phyloP scores from a whole-genome alignment of 1,140 invertebrate genomes.

The Anagrus nilaparvatae region DNA sequence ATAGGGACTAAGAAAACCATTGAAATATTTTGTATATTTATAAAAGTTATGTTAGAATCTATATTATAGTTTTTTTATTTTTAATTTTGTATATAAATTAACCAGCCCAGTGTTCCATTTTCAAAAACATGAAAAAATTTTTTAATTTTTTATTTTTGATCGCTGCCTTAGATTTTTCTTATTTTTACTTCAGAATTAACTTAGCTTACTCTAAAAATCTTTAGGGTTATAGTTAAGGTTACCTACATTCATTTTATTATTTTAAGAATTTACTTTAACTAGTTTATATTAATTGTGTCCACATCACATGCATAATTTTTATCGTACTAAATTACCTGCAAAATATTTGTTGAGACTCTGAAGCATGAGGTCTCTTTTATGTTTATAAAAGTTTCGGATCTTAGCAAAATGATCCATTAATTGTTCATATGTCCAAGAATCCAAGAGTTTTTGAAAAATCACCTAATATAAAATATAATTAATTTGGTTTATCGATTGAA shows the following conservation, averaged over 20 bases:
- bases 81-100: no score
- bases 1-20: no score
- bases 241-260: not conserved
- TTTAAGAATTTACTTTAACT: not conserved
- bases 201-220: no score
- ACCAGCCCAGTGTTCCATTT: no score
- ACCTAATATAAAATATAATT: slow-evolving; percentile 29
- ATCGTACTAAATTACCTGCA: slow-evolving; percentile 29
- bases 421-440: slow-evolving; percentile 39
- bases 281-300: not conserved
- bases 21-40: no score
- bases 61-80: no score
- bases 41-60: no score
- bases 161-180: no score
- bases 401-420: slow-evolving; percentile 40
- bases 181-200: no score
- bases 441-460: slow-evolving; percentile 39
- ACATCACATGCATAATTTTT: slow-evolving; percentile 1
- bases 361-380: slow-evolving; percentile 42
- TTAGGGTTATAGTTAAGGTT: no score
- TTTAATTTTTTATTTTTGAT: no score
- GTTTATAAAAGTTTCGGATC: slow-evolving; percentile 44
- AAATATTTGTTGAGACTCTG: slow-evolving; percentile 44
- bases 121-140: no score
- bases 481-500: slow-evolving; percentile 13